phyloP scores from a whole-genome alignment of 2,113 vertebrate genomes.

The Xyliphius kryptos region DNA sequence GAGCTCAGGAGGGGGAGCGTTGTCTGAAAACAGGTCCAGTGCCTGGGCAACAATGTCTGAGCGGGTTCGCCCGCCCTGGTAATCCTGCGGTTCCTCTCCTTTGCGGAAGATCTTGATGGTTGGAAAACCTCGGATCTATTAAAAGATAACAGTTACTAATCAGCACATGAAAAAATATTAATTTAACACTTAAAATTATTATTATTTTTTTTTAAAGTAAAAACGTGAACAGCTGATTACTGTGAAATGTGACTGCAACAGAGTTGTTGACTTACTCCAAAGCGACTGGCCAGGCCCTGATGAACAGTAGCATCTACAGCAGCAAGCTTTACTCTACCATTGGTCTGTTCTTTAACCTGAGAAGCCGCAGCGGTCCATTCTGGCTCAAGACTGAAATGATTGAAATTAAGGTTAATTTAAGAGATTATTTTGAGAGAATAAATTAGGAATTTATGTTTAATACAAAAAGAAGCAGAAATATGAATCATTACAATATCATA shows the following conservation, averaged over 20 bases:
- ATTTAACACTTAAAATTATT: no score
- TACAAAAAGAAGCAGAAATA: no score
- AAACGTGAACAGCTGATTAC: no score
- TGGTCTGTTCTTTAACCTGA: slow-evolving; percentile 85
- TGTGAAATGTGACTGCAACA: no score
- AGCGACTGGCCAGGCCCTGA: slow-evolving; percentile 74
- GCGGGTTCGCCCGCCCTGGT: slow-evolving; percentile 81
- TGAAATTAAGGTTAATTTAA: neutral
- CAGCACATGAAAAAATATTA: no score
- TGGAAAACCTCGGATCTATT: slow-evolving; percentile 86
- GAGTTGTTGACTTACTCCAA: slow-evolving; percentile 64
- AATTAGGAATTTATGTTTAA: no score
- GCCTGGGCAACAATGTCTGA: slow-evolving; percentile 79
- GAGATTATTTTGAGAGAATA: no score
- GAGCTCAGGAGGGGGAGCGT: slow-evolving; percentile 79
- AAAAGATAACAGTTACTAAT: no score
- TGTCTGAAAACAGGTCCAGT: slow-evolving; percentile 85
- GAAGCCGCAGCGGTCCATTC: slow-evolving; percentile 90
- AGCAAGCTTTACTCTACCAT: slow-evolving; percentile 86
- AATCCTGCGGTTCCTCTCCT: slow-evolving; percentile 86
- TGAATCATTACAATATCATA: no score
- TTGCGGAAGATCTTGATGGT: slow-evolving; percentile 96
- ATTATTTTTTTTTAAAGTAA: no score
- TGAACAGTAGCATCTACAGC: slow-evolving; percentile 88
- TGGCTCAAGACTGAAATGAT: slow-evolving; percentile 76